Percentiles rank a stretch among this genome's conserved stretches.
phyloP scores from a whole-genome alignment of 2,888 invertebrate genomes.

The Notocelia uddmanniana region DNA sequence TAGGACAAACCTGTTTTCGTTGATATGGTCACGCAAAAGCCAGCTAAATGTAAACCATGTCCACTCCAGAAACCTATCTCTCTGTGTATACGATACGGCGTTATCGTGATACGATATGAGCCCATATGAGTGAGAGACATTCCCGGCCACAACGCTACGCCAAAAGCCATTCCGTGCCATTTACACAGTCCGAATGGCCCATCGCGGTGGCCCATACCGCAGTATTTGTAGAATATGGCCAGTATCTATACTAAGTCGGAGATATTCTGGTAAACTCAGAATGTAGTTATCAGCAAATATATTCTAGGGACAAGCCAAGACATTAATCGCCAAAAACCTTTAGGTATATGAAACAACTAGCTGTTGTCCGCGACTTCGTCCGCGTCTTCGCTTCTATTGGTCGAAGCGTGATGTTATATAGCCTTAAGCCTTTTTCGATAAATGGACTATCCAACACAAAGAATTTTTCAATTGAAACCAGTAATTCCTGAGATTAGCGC shows the following conservation, averaged over 20 bases:
- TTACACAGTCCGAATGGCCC: constrained; percentile 15
- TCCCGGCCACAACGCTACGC: constrained; percentile 7
- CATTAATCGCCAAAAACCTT: too few relatives aligned
- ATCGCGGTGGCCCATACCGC: neutral
- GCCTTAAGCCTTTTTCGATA: too few relatives aligned
- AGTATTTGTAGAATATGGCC: neutral
- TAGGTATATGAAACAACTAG: too few relatives aligned
- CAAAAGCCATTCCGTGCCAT: constrained; percentile 9
- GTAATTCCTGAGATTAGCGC: too few relatives aligned
- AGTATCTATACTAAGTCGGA: neutral
- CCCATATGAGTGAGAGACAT: neutral
- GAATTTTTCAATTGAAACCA: too few relatives aligned
- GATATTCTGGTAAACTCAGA: neutral
- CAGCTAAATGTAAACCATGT: neutral
- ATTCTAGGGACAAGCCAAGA: too few relatives aligned
- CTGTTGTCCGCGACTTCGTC: too few relatives aligned
- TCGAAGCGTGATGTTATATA: too few relatives aligned
- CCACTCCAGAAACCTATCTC: neutral
- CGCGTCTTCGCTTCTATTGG: too few relatives aligned
- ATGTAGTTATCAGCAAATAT: neutral
- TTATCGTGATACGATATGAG: constrained; percentile 6
- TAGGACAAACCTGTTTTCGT: neutral
- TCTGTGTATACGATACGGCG: neutral
- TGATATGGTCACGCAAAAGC: neutral
- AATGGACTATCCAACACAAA: too few relatives aligned